Conservation (phyloP, 2,888 invertebrate species). For the Drosophila mercatorum region DNA sequence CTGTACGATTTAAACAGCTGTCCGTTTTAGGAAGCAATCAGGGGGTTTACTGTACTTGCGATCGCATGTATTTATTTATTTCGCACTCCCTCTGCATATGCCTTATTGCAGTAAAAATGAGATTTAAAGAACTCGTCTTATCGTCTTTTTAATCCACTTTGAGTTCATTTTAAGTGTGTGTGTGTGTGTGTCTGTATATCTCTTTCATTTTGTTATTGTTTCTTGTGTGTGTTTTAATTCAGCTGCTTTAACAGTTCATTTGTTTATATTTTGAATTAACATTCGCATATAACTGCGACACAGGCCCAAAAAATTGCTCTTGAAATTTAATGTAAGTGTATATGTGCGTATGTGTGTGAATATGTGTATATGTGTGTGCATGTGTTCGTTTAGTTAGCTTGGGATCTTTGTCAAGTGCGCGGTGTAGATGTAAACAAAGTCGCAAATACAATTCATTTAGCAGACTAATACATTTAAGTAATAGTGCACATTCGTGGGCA, state of each 20-base stretch:
- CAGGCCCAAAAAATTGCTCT: conserved; percentile 28
- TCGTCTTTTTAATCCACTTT: conserved; percentile 17
- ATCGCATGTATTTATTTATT: background rate
- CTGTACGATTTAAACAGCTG: background rate
- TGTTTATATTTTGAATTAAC: conserved; percentile 63
- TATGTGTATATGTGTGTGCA: background rate
- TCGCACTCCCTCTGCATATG: background rate
- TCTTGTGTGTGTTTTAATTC: conserved; percentile 42
- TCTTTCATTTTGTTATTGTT: conserved; percentile 10
- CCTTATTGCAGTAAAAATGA: background rate
- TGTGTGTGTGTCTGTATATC: background rate
- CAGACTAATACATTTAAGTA: conserved; percentile 5
- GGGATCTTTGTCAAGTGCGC: conserved; percentile 45
- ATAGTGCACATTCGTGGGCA: conserved; percentile 9
- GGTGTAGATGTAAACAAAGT: conserved; percentile 46
- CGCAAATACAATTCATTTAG: conserved; percentile 20
- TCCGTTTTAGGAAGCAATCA: background rate
- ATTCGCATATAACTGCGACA: conserved; percentile 52
- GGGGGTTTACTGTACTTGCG: background rate
- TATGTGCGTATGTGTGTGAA: background rate
- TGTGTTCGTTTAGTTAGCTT: conserved; percentile 24
- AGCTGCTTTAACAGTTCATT: conserved; percentile 39
- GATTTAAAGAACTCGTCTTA: conserved; percentile 7
- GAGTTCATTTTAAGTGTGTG: conserved; percentile 9
- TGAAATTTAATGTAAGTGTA: conserved; percentile 20